Conservation (phyloP, 2,113 vertebrate genomes). For the Megaptera novaeangliae region DNA sequence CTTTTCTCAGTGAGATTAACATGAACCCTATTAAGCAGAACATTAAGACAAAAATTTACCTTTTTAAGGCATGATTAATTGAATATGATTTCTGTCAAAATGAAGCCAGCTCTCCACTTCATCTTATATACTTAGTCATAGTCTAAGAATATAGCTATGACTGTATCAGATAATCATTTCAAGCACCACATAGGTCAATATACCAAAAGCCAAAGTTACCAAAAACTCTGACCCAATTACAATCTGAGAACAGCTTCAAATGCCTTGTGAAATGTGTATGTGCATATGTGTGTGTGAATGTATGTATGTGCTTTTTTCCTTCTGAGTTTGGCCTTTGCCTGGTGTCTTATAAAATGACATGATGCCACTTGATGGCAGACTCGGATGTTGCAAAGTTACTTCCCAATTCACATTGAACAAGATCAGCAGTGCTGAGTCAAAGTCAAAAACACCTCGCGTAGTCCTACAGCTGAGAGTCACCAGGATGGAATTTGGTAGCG, state of each 20-base stretch:
- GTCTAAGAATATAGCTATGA: neutral
- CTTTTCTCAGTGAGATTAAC: neutral
- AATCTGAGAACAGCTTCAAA: neutral
- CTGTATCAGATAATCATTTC: neutral
- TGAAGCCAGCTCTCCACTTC: neutral
- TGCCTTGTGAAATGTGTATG: neutral
- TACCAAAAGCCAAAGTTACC: neutral
- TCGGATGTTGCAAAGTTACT: slow-evolving; percentile 43
- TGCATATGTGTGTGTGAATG: too few relatives aligned
- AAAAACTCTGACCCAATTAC: neutral
- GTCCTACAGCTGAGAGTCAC: slow-evolving; percentile 52
- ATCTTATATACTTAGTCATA: neutral
- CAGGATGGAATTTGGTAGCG: slow-evolving; percentile 38
- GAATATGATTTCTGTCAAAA: neutral
- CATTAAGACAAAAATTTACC: neutral
- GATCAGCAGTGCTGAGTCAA: neutral
- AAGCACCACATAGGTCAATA: neutral
- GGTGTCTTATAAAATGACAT: neutral
- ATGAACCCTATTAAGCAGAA: neutral
- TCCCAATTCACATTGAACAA: slow-evolving; percentile 19
- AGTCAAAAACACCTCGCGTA: neutral
- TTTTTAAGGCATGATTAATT: neutral
- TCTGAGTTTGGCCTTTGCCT: neutral
- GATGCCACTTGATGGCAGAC: neutral
- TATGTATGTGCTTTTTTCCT: neutral